These are phyloP conservation scores for Mythimna vitellina DNA, from an alignment of 2,888 invertebrate species.

Conservation along the genomic window DNA sequence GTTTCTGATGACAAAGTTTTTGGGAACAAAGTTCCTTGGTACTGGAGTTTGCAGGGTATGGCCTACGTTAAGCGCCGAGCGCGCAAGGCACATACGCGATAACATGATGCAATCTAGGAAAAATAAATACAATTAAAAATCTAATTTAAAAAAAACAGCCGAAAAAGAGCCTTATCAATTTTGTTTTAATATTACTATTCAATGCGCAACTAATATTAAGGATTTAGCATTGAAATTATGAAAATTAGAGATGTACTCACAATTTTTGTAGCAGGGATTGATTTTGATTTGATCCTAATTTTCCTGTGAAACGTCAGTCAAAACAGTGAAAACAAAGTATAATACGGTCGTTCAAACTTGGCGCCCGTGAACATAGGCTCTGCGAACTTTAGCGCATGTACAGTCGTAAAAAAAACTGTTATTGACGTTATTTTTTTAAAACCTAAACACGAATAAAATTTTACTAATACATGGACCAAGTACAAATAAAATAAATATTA, in stretches of 20 bases:
- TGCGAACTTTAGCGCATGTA: too few relatives aligned
- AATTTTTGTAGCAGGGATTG: slow-evolving; percentile 20
- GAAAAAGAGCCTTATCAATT: background rate
- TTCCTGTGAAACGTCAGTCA: slow-evolving; percentile 32
- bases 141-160: background rate
- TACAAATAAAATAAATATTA: too few relatives aligned
- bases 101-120: slow-evolving; percentile 83
- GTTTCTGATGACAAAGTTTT: slow-evolving; percentile 88
- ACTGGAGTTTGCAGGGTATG: slow-evolving; percentile 83
- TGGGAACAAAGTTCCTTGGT: slow-evolving; percentile 85
- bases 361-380: too few relatives aligned
- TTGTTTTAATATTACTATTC: background rate
- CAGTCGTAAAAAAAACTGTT: too few relatives aligned
- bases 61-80: slow-evolving; percentile 78
- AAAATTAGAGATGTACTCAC: slow-evolving; percentile 24
- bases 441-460: too few relatives aligned
- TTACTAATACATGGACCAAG: too few relatives aligned
- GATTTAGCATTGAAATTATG: background rate
- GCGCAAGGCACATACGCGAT: slow-evolving; percentile 86
- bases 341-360: too few relatives aligned
- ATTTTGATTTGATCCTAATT: slow-evolving; percentile 28
- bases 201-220: background rate
- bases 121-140: slow-evolving; percentile 9
- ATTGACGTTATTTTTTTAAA: too few relatives aligned
- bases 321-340: slow-evolving; percentile 27